Conservation (phyloP, 2,888 invertebrate species). For the Cheilosia variabilis region DNA sequence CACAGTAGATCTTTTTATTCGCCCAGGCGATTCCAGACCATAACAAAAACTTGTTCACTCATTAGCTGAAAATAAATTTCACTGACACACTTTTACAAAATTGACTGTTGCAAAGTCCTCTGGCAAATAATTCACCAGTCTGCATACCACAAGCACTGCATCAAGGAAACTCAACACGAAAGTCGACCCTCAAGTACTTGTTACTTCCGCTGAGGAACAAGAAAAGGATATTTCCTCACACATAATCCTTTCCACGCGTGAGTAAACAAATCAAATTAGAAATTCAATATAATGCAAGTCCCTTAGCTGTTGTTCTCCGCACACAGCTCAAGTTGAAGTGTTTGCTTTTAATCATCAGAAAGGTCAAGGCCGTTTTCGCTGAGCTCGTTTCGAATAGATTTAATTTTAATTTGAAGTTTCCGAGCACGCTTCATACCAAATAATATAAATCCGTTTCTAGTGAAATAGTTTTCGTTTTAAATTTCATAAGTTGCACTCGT, state of each 20-base stretch:
- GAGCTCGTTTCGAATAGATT: neutral
- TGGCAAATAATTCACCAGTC: neutral
- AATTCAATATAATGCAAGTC: slow-evolving; percentile 19
- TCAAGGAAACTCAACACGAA: slow-evolving; percentile 15
- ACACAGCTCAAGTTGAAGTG: neutral
- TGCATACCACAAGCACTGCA: neutral
- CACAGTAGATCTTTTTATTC: too few relatives aligned
- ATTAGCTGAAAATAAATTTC: too few relatives aligned
- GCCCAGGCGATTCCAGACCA: too few relatives aligned
- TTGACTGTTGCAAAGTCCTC: neutral
- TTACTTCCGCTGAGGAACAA: neutral
- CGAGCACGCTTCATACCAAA: neutral
- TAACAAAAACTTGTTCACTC: too few relatives aligned
- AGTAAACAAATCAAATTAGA: slow-evolving; percentile 20
- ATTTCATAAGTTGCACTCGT: neutral
- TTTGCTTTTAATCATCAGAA: slow-evolving; percentile 31
- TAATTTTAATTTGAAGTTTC: neutral
- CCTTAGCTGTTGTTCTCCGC: neutral
- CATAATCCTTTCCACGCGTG: slow-evolving; percentile 8
- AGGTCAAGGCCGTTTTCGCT: slow-evolving; percentile 23
- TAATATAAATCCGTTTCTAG: neutral
- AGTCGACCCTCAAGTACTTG: slow-evolving; percentile 3
- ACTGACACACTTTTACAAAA: too few relatives aligned
- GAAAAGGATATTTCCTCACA: neutral
- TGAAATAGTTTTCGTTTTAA: neutral